phyloP scores from a whole-genome alignment of 2,888 invertebrate genomes.

The Parasteatoda lunata region DNA sequence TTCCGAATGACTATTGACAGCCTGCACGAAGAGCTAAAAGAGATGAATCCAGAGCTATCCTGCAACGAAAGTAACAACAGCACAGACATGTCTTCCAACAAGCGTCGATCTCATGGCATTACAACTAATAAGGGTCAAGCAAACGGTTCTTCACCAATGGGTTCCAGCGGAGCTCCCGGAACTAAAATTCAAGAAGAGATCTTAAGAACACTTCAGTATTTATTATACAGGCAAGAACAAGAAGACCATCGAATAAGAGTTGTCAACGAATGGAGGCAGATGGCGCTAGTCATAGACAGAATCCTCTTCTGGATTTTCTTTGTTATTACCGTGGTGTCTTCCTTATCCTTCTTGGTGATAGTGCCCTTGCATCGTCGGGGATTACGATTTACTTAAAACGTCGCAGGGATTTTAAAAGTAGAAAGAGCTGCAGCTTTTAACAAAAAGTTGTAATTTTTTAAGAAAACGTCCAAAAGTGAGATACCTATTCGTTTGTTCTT shows the following conservation, averaged over 20 bases:
- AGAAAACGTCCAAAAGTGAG: background rate
- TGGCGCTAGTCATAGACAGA: slow-evolving; percentile 77
- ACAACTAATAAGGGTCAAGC: slow-evolving; percentile 30
- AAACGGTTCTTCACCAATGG: slow-evolving; percentile 28
- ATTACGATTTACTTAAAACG: slow-evolving; percentile 45
- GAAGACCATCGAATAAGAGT: slow-evolving; percentile 75
- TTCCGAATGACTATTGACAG: slow-evolving; percentile 74
- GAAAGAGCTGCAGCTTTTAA: background rate
- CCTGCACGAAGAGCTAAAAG: slow-evolving; percentile 74
- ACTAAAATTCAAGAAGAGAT: slow-evolving; percentile 75
- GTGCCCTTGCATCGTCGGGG: slow-evolving; percentile 74
- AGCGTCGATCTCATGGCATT: slow-evolving; percentile 20
- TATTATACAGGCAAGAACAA: slow-evolving; percentile 76
- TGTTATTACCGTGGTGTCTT: slow-evolving; percentile 76
- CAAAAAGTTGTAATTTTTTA: background rate
- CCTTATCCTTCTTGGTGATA: slow-evolving; percentile 76
- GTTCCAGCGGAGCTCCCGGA: slow-evolving; percentile 8
- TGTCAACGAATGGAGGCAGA: slow-evolving; percentile 78
- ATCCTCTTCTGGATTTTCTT: slow-evolving; percentile 78
- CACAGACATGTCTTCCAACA: slow-evolving; percentile 34
- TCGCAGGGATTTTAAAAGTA: background rate
- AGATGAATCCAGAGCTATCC: slow-evolving; percentile 69
- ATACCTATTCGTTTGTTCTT: too few species aligned
- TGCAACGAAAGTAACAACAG: slow-evolving; percentile 68
- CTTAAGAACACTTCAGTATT: slow-evolving; percentile 75